Evolutionary conservation across 2,797 vertebrate genomes (phyloP), one percentile per base, ranked within the genome.

Genomic region (Gymnoscopelus microlampas): DNA sequence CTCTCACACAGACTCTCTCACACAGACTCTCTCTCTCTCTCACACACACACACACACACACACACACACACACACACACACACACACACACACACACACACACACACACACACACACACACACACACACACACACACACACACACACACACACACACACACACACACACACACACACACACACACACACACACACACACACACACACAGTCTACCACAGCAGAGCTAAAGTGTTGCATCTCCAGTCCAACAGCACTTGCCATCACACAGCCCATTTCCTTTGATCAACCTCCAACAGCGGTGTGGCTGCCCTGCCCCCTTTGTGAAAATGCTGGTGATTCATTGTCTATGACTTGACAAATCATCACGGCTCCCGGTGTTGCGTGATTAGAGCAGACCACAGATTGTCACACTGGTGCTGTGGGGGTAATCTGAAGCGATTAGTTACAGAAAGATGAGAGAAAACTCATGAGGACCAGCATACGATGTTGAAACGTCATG

Each of bases 251-350:
- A 39, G 35, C 5, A 44, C 13, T 47, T 23, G 35, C 32, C 24
- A 35, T 55, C 63, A 47, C 23, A 19, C 59, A 23, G 3, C 39
- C 48, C 24, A 7, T 15, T 44, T 14, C 54, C 54, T 48, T 56
- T 23, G 23, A 57, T 29, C 23, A 26, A n/a, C 8, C 4, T 26
- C 53, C 6, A 57, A 57, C 19, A 11, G 11, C 19, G 6, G 23
- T 11, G 13, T 11, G 13, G 29, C 14, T 58, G 24, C 60, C 15
- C 50, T 3, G 51, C 23, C 62, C 62, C 7, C 26, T 24, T 26
- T 54, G 59, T 62, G 12, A 55, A 32, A 55, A 14, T 32, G 14
- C 49, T 35, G 5, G 24, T 68, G 50, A 68, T 60, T 68, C 66
- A 68, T 35, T 66, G 39, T 32, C 35, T 48, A 9, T 32, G 24